Base-by-base conservation (phyloP, 2,113 vertebrate genomes). In the Elgaria multicarinata region DNA sequence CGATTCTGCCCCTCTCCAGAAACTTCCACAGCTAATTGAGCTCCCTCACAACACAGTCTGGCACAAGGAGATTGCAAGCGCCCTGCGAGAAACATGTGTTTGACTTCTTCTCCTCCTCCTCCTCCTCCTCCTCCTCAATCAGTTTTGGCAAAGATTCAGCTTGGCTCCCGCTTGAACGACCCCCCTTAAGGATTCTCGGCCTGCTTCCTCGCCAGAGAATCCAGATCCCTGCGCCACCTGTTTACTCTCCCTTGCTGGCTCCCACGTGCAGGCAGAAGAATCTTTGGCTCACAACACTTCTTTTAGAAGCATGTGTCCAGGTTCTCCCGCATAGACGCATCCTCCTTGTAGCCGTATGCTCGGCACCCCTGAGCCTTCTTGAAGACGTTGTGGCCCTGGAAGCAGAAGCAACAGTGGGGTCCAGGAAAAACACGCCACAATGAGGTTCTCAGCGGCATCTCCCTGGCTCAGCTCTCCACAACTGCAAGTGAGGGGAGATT, bases 361-460 rank as follows among this genome's bases (percentile, higher is more conserved):
- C 36, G 76, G 81, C 76, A 24, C 64, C 55, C 90, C 78, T 39
- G 78, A 64, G 85, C 86, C 86, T 44, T 89, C 81, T 74, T 78
- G 82, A 81, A 91, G 83, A 66, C 72, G 72, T 66, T 92, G 93
- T 92, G 88, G 92, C 93, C 91, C 91, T 90, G 82, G 80, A 79
- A 50, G 90, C 31, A 8, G n/a, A 7, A 14, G 53, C 18, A 36
- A 12, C 6, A 2, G 3, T 36, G 33, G 16, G 7, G 18, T 50
- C 79, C 55, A 24, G 55, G 55, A 58, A 81, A 36, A 24, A 16
- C 53, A 24, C 22, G 64, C 22, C 26, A 26, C 20, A 28, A 6
- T 92, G 14, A 69, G 64, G 76, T 89, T 89, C 67, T 76, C 94
- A 92, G 94, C 90, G 95, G 92, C 92, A 95, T 91, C 89, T 92